Evolutionary conservation across 1,140 invertebrate genomes (phyloP).

Genomic region (Geopemphigus sp.): DNA sequence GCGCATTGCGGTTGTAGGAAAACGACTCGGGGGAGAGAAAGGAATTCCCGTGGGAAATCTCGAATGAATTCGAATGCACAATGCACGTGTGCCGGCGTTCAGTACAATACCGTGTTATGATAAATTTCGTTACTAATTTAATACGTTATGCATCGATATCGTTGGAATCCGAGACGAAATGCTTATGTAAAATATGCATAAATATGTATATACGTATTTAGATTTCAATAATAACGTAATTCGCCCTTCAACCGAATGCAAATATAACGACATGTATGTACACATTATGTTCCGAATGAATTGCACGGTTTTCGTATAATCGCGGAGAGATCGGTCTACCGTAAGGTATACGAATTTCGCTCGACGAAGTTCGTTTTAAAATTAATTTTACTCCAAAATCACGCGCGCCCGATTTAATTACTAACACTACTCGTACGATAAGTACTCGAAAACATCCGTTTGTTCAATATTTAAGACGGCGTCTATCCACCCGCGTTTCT

Average conservation of each 20-base stretch:
- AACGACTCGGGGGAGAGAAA: background rate
- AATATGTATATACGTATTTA: background rate
- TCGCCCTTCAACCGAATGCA: background rate
- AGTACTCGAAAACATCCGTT: background rate
- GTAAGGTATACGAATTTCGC: background rate
- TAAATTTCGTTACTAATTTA: conserved; percentile 24
- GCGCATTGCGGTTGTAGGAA: background rate
- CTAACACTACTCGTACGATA: background rate
- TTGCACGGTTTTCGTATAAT: background rate
- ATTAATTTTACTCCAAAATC: background rate
- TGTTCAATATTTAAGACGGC: too few species aligned
- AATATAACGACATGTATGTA: background rate
- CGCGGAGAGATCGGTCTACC: background rate
- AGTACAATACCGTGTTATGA: background rate
- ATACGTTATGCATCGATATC: conserved; percentile 22
- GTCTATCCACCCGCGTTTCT: too few species aligned
- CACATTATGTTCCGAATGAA: background rate
- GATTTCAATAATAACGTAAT: background rate
- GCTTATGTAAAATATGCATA: background rate
- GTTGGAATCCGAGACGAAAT: background rate
- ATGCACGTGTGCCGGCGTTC: background rate
- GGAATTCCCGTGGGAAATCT: conserved; percentile 22
- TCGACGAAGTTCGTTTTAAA: background rate
- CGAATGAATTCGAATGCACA: conserved; percentile 35
- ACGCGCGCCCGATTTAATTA: background rate